Conservation (phyloP, 2,113 vertebrate species). For the Nansenia antarctica region DNA sequence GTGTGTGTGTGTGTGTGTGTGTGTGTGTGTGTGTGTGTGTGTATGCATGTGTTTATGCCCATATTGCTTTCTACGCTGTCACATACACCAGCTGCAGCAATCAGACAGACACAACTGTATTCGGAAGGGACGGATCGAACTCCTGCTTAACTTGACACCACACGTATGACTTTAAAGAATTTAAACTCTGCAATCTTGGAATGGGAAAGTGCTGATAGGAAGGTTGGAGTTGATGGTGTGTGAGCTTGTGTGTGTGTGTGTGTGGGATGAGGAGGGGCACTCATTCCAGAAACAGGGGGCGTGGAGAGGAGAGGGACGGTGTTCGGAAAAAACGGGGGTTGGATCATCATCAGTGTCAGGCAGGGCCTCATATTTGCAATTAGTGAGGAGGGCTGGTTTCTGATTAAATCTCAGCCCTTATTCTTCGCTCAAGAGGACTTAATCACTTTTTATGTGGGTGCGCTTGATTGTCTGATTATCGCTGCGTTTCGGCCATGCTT, state of each 20-base stretch:
- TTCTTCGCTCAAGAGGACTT: slow-evolving; percentile 63
- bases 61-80: neutral
- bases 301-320: neutral
- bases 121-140: too few species aligned
- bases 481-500: slow-evolving; percentile 45
- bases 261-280: neutral
- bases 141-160: neutral
- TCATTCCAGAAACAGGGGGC: slow-evolving; percentile 6
- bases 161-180: too few species aligned
- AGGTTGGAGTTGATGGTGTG: slow-evolving; percentile 2
- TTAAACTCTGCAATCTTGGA: neutral
- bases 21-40: neutral
- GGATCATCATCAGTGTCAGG: slow-evolving; percentile 57
- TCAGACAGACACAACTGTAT: neutral
- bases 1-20: neutral
- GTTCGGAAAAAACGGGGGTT: slow-evolving; percentile 20
- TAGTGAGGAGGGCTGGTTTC: slow-evolving; percentile 51
- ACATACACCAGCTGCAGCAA: neutral
- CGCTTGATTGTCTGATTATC: slow-evolving; percentile 72
- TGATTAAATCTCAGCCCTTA: slow-evolving; percentile 67
- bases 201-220: slow-evolving; percentile 1
- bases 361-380: slow-evolving; percentile 69
- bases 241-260: neutral
- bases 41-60: too few species aligned
- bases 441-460: slow-evolving; percentile 64